Conservation (phyloP, 2,113 vertebrate species). For the Echinops telfairi region DNA sequence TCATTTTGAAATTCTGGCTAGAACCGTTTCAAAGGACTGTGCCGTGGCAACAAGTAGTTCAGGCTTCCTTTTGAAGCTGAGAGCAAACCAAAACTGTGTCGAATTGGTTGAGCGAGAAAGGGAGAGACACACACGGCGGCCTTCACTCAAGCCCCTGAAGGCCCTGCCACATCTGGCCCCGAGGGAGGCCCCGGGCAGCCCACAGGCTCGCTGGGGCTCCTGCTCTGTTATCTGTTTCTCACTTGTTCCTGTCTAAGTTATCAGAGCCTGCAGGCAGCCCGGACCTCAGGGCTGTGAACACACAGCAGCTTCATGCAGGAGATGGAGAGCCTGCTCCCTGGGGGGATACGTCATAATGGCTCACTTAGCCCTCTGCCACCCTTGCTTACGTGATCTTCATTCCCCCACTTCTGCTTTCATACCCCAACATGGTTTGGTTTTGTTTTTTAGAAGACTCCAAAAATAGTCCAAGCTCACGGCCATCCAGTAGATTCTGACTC, state of each 20-base stretch:
- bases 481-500: too few species aligned
- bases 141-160: background rate
- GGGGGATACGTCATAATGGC: fast-evolving
- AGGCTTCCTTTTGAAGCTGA: background rate
- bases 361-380: background rate
- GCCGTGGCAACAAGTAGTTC: background rate
- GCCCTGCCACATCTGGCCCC: background rate
- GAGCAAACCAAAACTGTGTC: background rate
- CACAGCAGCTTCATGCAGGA: background rate
- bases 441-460: too few species aligned
- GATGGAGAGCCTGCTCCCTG: background rate
- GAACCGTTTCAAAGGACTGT: background rate
- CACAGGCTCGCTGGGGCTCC: background rate
- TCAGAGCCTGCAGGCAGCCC: conserved; percentile 49
- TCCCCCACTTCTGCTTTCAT: background rate
- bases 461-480: too few species aligned
- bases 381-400: background rate
- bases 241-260: conserved; percentile 12
- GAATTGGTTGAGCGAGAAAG: background rate
- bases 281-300: background rate
- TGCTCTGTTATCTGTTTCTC: conserved; percentile 31
- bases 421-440: background rate
- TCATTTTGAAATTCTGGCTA: conserved; percentile 26
- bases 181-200: conserved; percentile 25
- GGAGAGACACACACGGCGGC: background rate